Evolutionary conservation across 2,797 vertebrate species (phyloP), one percentile per base, ranked within the genome.

Genomic region (Sebastes goodei): DNA sequence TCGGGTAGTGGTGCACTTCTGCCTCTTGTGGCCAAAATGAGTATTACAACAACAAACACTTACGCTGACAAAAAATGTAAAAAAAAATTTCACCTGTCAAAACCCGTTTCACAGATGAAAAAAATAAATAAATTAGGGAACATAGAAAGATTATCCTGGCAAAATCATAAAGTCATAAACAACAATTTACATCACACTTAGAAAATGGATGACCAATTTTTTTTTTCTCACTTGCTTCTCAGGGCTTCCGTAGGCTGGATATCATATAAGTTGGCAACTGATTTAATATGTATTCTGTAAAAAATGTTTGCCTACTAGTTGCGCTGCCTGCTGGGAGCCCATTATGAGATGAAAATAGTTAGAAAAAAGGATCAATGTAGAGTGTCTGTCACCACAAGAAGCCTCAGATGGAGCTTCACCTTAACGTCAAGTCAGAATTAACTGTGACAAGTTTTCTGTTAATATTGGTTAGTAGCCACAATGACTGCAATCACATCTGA

Each of bases 401-500:
- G 57, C 15, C 33, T 60, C n/a, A 27, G 35, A n/a, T 46, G 25
- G 60, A 61, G 77, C 64, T 66, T 80, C 35, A 49, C 42, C 12
- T 87, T 65, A 33, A 56, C 63, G 33, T 69, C 7, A 29, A 32
- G 69, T 75, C 61, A 57, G 66, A 63, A 74, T 72, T 38, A 62
- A 15, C 10, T 30, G 33, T 30, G 60, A 63, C 61, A 66, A 10
- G 10, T 73, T 72, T 79, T 78, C 11, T 72, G 17, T 46, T 80
- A 15, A 68, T 61, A 59, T 27, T 49, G 65, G 59, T 14, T 72
- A 29, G 65, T 80, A 86, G 65, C 59, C 59, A 21, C 65, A 56
- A 69, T 56, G 66, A 85, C 80, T 76, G 30, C 76, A 84, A 83
- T 81, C 79, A 77, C 73, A 86, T 73, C 74, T 81, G 71, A 87